These are phyloP conservation scores for Achroia grisella DNA, from an alignment of 1,140 invertebrate species.

Conservation along the genomic window DNA sequence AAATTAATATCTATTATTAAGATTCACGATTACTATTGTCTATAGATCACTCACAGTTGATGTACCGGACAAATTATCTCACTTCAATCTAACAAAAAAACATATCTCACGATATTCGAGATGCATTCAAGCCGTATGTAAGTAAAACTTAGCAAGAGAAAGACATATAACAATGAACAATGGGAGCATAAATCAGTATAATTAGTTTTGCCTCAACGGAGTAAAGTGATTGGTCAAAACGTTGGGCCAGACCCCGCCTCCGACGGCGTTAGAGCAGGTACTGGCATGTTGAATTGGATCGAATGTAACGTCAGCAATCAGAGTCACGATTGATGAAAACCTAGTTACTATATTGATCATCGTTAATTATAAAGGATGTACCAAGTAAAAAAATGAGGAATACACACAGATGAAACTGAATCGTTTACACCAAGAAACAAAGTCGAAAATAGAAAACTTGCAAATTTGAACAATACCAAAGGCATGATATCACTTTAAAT, in stretches of 20 bases:
- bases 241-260: conserved; percentile 51
- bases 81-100: conserved; percentile 21
- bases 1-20: too few relatives aligned
- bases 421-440: too few relatives aligned
- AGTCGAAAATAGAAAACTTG: too few relatives aligned
- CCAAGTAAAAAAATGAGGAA: too few relatives aligned
- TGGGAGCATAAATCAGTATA: conserved; percentile 75
- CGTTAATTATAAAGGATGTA: too few relatives aligned
- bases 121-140: conserved; percentile 35
- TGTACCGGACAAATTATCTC: neutral
- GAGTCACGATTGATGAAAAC: conserved; percentile 17
- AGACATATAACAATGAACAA: conserved; percentile 73
- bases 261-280: conserved; percentile 54
- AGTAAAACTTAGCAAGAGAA: conserved; percentile 40
- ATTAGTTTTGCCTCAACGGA: conserved; percentile 70
- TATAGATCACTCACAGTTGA: too few relatives aligned
- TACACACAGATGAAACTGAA: too few relatives aligned
- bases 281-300: conserved; percentile 51
- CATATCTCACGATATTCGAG: conserved; percentile 35
- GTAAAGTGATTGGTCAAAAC: conserved; percentile 73
- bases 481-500: too few relatives aligned
- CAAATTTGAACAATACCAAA: too few relatives aligned
- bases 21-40: too few relatives aligned
- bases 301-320: conserved; percentile 51
- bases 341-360: neutral